Evolutionary conservation across 1,140 invertebrate genomes (phyloP).

Genomic region (Euwallacea similis): DNA sequence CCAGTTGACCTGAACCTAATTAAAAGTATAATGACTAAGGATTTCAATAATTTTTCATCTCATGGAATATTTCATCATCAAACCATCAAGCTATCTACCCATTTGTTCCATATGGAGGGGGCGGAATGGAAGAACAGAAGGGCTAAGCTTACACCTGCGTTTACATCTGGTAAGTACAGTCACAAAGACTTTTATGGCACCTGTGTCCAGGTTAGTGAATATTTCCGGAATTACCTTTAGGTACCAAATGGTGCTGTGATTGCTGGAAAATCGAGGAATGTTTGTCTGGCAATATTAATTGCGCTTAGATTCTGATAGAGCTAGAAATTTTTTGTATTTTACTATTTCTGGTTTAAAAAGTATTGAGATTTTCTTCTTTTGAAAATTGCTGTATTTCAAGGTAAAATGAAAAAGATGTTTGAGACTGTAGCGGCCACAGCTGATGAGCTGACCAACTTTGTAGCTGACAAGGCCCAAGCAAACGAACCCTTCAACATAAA

Average conservation of each 20-base stretch:
- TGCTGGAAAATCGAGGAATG: not conserved
- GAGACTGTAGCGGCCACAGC: constrained; percentile 35
- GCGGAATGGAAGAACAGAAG: constrained; percentile 55
- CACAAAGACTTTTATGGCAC: constrained; percentile 6
- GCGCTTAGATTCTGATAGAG: too few species aligned
- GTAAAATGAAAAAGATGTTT: constrained; percentile 56
- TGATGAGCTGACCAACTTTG: constrained; percentile 52
- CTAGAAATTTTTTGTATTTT: too few species aligned
- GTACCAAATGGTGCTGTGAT: not conserved
- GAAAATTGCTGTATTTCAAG: constrained; percentile 18
- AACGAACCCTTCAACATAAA: constrained; percentile 55
- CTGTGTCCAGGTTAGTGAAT: too few species aligned
- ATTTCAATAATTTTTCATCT: constrained; percentile 57
- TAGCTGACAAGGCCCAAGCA: constrained; percentile 37
- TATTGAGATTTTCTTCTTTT: not conserved
- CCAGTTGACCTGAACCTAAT: not conserved
- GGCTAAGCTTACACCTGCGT: constrained; percentile 54
- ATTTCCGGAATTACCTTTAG: too few species aligned
- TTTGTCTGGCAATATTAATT: too few species aligned
- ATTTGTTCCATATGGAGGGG: constrained; percentile 55
- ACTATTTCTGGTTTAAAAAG: not conserved
- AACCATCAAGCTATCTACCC: constrained; percentile 53
- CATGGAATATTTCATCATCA: constrained; percentile 47
- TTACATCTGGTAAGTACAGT: constrained; percentile 54
- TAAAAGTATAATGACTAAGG: constrained; percentile 43